Evolutionary conservation across 2,888 invertebrate species (phyloP).

Genomic region (Chromoteleia sp.): DNA sequence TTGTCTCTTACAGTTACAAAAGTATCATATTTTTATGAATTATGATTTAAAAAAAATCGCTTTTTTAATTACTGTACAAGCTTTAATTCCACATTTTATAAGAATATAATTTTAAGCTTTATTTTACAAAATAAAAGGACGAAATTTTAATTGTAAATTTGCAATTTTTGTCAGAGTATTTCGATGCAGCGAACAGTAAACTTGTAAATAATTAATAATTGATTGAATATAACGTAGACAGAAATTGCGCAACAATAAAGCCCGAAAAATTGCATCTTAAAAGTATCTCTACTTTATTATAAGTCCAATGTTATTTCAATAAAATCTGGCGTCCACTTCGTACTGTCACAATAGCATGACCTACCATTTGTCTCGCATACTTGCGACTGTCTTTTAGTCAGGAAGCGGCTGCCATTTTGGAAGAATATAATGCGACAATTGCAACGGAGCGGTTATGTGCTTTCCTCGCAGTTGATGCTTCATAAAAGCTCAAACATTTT

Average conservation of each 20-base stretch:
- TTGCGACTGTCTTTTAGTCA: slow-evolving; percentile 39
- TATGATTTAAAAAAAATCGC: no score
- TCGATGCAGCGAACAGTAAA: no score
- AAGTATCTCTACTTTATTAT: background rate
- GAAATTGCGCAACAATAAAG: background rate
- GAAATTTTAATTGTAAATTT: no score
- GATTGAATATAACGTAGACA: background rate
- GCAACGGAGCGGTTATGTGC: slow-evolving; percentile 33
- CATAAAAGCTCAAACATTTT: slow-evolving; percentile 54
- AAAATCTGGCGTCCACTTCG: slow-evolving; percentile 20
- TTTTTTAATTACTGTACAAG: no score
- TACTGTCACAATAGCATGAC: slow-evolving; percentile 21
- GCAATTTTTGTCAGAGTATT: no score
- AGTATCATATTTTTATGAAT: no score
- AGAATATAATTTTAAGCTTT: no score
- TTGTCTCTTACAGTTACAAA: background rate
- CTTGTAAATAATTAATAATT: background rate
- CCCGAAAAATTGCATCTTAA: background rate
- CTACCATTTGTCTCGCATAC: slow-evolving; percentile 32
- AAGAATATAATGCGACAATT: slow-evolving; percentile 54
- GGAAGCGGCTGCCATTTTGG: slow-evolving; percentile 40
- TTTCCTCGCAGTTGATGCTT: slow-evolving; percentile 44
- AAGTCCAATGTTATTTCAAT: slow-evolving; percentile 25
- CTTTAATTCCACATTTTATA: no score
- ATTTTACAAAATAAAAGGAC: no score